Percentiles rank a stretch among this genome's conserved stretches.
phyloP scores from a whole-genome alignment of 2,797 vertebrate species.

The Oreortyx pictus region DNA sequence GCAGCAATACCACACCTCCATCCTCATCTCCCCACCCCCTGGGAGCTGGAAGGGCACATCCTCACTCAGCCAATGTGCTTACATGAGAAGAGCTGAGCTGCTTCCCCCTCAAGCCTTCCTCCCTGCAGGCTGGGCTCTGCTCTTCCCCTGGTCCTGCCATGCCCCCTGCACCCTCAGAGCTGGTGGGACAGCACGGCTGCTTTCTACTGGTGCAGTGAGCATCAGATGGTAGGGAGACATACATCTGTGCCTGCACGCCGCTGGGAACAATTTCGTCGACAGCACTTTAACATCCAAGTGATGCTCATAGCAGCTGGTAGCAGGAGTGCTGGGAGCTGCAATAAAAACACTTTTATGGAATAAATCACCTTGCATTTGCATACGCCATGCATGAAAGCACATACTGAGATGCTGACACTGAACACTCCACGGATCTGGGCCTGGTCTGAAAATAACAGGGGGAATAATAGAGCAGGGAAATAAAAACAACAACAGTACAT shows the following conservation, averaged over 20 bases:
- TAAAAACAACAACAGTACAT: neutral
- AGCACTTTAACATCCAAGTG: constrained; percentile 70
- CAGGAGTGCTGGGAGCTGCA: constrained; percentile 58
- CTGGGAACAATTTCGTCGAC: constrained; percentile 72
- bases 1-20: neutral
- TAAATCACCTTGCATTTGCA: constrained; percentile 57
- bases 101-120: neutral
- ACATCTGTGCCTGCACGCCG: neutral
- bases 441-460: neutral
- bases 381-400: neutral
- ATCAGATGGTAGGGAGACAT: neutral
- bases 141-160: neutral
- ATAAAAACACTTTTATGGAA: constrained; percentile 61
- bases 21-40: neutral
- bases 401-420: neutral
- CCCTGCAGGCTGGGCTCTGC: neutral
- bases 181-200: neutral
- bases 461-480: neutral
- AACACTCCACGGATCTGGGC: neutral
- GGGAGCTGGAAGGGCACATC: neutral
- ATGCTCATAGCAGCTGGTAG: constrained; percentile 72
- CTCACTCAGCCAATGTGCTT: neutral
- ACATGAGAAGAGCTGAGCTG: neutral
- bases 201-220: neutral
- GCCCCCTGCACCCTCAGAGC: fast-evolving